phyloP scores from a whole-genome alignment of 2,797 vertebrate genomes.

The Lemur catta region DNA sequence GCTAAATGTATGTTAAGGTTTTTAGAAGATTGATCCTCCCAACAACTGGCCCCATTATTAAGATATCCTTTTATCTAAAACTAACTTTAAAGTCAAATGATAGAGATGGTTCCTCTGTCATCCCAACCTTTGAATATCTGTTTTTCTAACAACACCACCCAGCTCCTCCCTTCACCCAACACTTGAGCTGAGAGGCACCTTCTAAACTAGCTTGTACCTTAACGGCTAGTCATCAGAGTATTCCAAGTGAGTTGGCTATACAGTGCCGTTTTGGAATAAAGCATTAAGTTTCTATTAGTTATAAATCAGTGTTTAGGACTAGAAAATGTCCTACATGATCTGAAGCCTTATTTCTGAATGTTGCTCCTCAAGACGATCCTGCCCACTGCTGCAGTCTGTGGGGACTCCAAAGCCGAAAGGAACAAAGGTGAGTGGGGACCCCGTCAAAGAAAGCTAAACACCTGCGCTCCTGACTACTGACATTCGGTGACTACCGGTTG shows the following conservation, averaged over 20 bases:
- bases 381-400: neutral
- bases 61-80: constrained; percentile 37
- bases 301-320: neutral
- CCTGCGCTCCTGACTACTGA: neutral
- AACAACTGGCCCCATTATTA: constrained; percentile 40
- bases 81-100: constrained; percentile 21
- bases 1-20: neutral
- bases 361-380: neutral
- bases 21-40: constrained; percentile 6
- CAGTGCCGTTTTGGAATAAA: neutral
- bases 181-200: neutral
- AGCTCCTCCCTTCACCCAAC: neutral
- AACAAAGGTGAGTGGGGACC: neutral
- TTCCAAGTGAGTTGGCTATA: neutral
- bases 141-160: constrained; percentile 18
- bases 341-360: neutral
- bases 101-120: neutral
- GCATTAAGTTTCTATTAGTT: neutral
- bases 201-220: neutral
- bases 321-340: neutral
- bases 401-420: neutral
- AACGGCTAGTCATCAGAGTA: neutral
- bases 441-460: neutral
- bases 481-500: neutral
- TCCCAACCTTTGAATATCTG: neutral